Evolutionary conservation across 2,113 vertebrate species (phyloP).

Genomic region (Corythaeola cristata): DNA sequence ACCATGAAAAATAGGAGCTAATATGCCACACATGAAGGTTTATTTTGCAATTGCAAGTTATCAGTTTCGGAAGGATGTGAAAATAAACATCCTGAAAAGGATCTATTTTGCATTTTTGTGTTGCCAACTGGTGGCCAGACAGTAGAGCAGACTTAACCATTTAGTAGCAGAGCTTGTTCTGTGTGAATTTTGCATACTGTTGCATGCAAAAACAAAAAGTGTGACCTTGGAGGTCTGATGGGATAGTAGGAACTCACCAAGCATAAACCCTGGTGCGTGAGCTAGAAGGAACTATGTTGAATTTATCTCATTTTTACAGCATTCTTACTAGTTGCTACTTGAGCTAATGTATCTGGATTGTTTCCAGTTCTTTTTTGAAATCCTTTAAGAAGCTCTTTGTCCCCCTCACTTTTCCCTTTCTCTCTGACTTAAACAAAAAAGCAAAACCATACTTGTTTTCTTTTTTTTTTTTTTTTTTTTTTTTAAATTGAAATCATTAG

Average conservation of each 20-base stretch:
- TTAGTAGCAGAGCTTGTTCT: constrained; percentile 42
- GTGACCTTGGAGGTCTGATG: background rate
- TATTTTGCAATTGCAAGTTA: constrained; percentile 62
- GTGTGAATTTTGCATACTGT: background rate
- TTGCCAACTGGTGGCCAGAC: constrained; percentile 71
- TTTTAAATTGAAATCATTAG: constrained; percentile 41
- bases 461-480: background rate
- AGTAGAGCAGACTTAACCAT: constrained; percentile 63
- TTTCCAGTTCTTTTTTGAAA: constrained; percentile 58
- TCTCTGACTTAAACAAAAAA: constrained; percentile 39
- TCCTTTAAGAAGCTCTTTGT: constrained; percentile 61
- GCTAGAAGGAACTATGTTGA: constrained; percentile 14
- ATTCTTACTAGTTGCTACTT: constrained; percentile 37
- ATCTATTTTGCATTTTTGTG: constrained; percentile 71
- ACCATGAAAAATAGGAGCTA: constrained; percentile 61
- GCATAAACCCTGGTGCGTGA: background rate
- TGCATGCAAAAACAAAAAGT: background rate
- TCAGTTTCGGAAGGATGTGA: constrained; percentile 64
- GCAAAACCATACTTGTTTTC: background rate
- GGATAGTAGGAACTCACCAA: background rate
- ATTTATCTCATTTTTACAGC: constrained; percentile 57
- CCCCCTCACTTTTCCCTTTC: constrained; percentile 21
- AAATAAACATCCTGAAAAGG: constrained; percentile 72
- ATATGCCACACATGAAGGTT: constrained; percentile 44
- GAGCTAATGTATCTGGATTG: constrained; percentile 54